These are phyloP conservation scores for Cydia pomonella DNA, from an alignment of 1,140 invertebrate genomes.

Conservation along the genomic window DNA sequence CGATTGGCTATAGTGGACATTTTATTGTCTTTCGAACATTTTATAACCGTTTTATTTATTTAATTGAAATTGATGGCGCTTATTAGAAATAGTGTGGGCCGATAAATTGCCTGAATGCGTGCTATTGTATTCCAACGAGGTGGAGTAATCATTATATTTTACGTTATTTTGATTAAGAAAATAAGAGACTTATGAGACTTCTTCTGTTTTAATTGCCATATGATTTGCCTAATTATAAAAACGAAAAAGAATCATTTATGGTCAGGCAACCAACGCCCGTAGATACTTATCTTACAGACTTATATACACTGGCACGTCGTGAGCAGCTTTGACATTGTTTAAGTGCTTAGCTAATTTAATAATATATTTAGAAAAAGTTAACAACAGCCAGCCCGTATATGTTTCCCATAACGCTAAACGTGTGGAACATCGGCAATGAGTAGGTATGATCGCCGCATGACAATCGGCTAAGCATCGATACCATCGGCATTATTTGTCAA, in stretches of 20 bases:
- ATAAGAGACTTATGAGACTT: too few relatives aligned
- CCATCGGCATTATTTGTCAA: constrained; percentile 71
- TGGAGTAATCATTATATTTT: not conserved
- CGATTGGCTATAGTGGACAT: constrained; percentile 67
- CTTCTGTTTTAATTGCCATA: too few relatives aligned
- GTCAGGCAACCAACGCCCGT: too few relatives aligned
- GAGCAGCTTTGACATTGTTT: not conserved
- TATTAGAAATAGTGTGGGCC: constrained; percentile 49
- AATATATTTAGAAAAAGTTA: not conserved
- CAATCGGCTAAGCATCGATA: constrained; percentile 52
- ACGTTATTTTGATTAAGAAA: too few relatives aligned
- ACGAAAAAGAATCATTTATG: too few relatives aligned
- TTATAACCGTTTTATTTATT: constrained; percentile 74
- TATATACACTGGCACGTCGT: too few relatives aligned
- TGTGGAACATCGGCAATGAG: constrained; percentile 27
- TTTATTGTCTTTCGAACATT: constrained; percentile 67
- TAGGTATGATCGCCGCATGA: constrained; percentile 38
- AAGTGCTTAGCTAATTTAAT: not conserved
- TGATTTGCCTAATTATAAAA: too few relatives aligned
- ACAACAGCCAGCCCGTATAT: constrained; percentile 9
- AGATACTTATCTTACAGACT: too few relatives aligned
- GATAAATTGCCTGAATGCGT: constrained; percentile 43
- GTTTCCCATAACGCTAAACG: constrained; percentile 32
- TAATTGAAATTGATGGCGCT: constrained; percentile 70
- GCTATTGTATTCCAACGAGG: constrained; percentile 38